Conservation (phyloP, 2,113 vertebrate genomes). For the Macquaria australasica region DNA sequence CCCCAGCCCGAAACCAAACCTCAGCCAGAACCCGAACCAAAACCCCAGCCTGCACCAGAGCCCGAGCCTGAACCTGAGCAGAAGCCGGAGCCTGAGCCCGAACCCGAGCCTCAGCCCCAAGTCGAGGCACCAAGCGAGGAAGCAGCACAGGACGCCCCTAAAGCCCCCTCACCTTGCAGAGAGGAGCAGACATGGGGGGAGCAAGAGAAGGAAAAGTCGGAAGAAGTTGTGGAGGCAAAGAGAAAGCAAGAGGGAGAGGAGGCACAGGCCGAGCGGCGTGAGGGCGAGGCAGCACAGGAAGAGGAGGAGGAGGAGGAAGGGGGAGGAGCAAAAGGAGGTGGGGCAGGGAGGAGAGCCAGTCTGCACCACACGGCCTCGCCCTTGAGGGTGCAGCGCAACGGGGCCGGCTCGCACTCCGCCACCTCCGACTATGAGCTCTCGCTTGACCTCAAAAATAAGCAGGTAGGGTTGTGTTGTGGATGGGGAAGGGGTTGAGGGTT, state of each 20-base stretch:
- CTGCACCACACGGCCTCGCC: constrained; percentile 93
- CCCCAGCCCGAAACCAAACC: constrained; percentile 20
- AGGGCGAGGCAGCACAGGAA: constrained; percentile 58
- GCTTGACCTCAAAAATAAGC: constrained; percentile 99
- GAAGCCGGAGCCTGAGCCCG: background rate
- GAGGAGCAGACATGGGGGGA: constrained; percentile 64
- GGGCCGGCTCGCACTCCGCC: constrained; percentile 91
- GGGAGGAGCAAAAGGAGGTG: constrained; percentile 86
- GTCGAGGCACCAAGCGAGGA: constrained; percentile 34
- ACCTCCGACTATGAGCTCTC: constrained; percentile 97
- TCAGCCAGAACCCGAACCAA: background rate
- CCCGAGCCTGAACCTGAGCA: constrained; percentile 9
- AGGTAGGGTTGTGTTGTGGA: constrained; percentile 89
- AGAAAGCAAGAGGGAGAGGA: constrained; percentile 59
- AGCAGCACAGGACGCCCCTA: constrained; percentile 25
- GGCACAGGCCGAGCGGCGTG: constrained; percentile 32
- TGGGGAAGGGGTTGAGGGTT: constrained; percentile 29
- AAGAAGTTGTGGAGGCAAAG: constrained; percentile 51
- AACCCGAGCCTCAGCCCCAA: constrained; percentile 14
- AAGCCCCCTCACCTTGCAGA: constrained; percentile 46
- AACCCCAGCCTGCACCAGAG: background rate
- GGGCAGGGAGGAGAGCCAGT: constrained; percentile 89
- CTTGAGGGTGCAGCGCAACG: constrained; percentile 92
- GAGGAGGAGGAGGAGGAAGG: constrained; percentile 87
- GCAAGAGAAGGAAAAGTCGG: constrained; percentile 51